phyloP scores from a whole-genome alignment of 2,797 vertebrate genomes.

The Anolis apletophallus region DNA sequence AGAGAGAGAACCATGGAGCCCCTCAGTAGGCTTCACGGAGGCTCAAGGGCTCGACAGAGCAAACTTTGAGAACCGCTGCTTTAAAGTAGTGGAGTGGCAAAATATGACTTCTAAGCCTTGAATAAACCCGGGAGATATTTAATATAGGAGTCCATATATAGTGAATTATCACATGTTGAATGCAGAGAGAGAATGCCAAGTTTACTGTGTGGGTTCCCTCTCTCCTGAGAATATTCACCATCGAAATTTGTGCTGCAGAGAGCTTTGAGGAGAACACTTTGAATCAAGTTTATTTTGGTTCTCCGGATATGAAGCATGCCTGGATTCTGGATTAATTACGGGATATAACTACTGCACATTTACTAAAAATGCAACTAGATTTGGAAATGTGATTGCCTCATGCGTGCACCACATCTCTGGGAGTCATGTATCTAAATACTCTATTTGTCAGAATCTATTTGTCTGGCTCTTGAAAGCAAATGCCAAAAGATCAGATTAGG shows the following conservation, averaged over 20 bases:
- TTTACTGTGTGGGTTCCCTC: background rate
- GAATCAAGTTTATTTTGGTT: background rate
- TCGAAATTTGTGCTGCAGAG: background rate
- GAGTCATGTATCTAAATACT: background rate
- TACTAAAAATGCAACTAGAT: constrained; percentile 23
- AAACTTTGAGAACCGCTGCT: too few relatives aligned
- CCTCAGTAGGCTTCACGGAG: too few relatives aligned
- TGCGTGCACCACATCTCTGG: constrained; percentile 15
- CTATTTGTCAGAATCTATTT: background rate
- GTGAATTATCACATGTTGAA: background rate
- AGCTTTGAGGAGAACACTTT: background rate
- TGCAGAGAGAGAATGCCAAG: background rate
- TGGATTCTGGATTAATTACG: background rate
- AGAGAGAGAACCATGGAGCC: too few relatives aligned
- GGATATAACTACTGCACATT: constrained; percentile 18
- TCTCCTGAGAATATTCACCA: background rate
- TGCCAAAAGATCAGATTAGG: constrained; percentile 30
- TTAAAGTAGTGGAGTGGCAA: background rate
- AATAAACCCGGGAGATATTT: background rate
- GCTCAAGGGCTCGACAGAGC: too few relatives aligned
- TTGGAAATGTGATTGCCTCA: constrained; percentile 25
- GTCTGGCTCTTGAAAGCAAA: background rate
- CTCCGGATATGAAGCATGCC: background rate
- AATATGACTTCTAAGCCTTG: background rate
- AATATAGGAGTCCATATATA: background rate